phyloP scores from a whole-genome alignment of 1,140 invertebrate species.

The Capitella teleta region DNA sequence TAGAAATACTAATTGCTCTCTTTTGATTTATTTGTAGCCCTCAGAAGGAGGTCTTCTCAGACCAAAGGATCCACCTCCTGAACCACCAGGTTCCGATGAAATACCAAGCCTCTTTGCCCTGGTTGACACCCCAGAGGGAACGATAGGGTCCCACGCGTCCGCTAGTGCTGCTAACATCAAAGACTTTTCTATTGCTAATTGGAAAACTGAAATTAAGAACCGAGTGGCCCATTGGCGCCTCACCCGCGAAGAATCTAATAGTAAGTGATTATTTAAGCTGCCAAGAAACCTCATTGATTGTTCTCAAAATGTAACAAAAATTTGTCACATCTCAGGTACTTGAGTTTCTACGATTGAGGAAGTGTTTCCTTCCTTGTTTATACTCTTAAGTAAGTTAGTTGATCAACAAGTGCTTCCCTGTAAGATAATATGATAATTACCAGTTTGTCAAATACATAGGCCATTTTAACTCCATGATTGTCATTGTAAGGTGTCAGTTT shows the following conservation, averaged over 20 bases:
- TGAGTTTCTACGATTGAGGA: no score
- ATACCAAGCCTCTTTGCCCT: constrained; percentile 1
- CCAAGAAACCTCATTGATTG: not conserved
- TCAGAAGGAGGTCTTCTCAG: not conserved
- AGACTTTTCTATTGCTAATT: constrained; percentile 15
- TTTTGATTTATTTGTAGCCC: not conserved
- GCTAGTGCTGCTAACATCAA: not conserved
- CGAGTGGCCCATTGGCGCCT: constrained; percentile 5
- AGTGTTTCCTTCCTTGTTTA: not conserved
- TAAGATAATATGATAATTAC: no score
- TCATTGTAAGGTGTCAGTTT: no score
- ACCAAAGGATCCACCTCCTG: not conserved
- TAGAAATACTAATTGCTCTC: not conserved
- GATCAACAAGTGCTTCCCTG: not conserved
- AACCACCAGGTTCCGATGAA: not conserved
- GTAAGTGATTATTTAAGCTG: not conserved
- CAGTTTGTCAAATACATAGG: no score
- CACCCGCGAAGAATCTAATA: not conserved
- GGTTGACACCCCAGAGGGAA: constrained; percentile 2
- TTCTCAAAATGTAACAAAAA: not conserved
- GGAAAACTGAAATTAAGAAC: constrained; percentile 10
- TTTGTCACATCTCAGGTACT: not conserved
- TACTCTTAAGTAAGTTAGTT: not conserved
- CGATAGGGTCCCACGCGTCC: not conserved
- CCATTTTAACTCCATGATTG: no score